phyloP scores from a whole-genome alignment of 2,113 vertebrate species.

The Ceyx cyanopectus region DNA sequence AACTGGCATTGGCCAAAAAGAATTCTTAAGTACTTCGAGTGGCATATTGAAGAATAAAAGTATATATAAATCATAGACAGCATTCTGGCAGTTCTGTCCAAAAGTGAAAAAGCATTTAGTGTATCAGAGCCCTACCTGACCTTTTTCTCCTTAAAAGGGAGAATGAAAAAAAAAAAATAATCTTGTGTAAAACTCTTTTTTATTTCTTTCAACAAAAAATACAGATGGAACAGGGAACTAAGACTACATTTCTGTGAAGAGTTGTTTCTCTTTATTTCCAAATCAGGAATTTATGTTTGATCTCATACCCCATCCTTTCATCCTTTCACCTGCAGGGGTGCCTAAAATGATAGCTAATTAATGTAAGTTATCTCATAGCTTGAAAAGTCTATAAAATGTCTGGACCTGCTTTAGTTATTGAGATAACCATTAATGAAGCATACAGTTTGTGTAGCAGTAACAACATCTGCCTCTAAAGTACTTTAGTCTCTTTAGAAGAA shows the following conservation, averaged over 20 bases:
- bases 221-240: not conserved
- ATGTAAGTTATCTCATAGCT: not conserved
- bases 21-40: not conserved
- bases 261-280: not conserved
- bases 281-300: constrained; percentile 11
- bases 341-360: not conserved
- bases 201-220: not conserved
- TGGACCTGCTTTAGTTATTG: not conserved
- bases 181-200: accelerated
- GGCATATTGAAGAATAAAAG: not conserved
- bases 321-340: not conserved
- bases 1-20: not conserved
- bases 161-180: not conserved
- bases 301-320: not conserved
- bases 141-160: not conserved
- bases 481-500: not conserved
- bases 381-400: not conserved
- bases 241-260: not conserved
- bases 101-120: not conserved
- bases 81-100: not conserved
- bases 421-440: constrained; percentile 1
- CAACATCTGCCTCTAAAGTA: not conserved
- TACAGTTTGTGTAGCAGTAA: not conserved
- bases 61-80: not conserved
- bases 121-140: not conserved